A percentile compares a stretch with the other conserved stretches of the same genome.
phyloP scores from a whole-genome alignment of 2,113 vertebrate genomes.

The Dolichotis patagonum region DNA sequence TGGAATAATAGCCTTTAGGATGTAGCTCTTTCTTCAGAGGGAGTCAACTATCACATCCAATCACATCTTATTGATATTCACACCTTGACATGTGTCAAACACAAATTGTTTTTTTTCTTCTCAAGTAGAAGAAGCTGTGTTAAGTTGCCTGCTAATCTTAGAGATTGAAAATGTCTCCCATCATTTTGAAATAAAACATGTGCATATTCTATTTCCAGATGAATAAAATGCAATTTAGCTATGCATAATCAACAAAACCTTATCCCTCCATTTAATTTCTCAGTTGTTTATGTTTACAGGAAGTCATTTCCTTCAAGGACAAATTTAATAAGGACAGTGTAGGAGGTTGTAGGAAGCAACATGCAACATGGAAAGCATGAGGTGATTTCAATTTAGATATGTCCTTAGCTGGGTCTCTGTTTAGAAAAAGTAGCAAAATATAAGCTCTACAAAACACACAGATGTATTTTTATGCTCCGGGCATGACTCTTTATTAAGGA shows the following conservation, averaged over 20 bases:
- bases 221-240: constrained; percentile 59
- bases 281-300: constrained; percentile 28
- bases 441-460: not conserved
- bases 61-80: not conserved
- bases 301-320: constrained; percentile 71
- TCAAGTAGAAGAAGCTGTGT: not conserved
- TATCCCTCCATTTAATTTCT: constrained; percentile 14
- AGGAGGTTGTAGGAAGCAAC: constrained; percentile 12
- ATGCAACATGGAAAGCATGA: not conserved
- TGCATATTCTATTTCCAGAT: not conserved
- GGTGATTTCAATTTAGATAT: constrained; percentile 38
- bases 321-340: constrained; percentile 42
- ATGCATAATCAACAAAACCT: not conserved
- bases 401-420: not conserved
- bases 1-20: not conserved
- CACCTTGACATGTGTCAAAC: not conserved
- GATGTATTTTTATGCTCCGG: not conserved
- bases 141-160: constrained; percentile 11
- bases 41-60: not conserved
- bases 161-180: not conserved
- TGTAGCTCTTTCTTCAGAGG: not conserved
- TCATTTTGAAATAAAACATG: not conserved
- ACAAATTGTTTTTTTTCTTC: not conserved
- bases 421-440: not conserved
- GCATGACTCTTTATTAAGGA: not conserved